Conservation (phyloP, 23 tunicate genomes). For the Phallusia fumigata region DNA sequence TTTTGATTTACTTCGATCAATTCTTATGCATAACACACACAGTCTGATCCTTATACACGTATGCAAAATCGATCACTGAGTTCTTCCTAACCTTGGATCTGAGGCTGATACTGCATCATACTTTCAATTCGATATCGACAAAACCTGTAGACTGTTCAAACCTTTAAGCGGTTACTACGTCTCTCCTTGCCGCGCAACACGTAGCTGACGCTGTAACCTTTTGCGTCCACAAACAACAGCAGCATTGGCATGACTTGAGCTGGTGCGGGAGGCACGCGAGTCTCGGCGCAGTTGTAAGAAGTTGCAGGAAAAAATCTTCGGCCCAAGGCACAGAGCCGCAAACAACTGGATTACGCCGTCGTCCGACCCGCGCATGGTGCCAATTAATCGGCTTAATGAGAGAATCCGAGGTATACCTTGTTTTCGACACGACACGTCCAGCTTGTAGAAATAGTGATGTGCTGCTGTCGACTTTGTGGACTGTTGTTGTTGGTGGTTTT, state of each 20-base stretch:
- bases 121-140: no score
- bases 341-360: constrained; percentile 6
- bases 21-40: no score
- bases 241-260: no score
- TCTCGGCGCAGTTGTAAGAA: not conserved
- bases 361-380: constrained; percentile 1
- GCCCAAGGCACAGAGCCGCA: not conserved
- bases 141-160: no score
- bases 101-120: no score
- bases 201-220: not conserved
- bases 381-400: constrained; percentile 8
- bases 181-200: no score
- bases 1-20: no score
- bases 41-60: no score
- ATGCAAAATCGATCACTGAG: no score
- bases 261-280: not conserved
- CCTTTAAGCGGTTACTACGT: no score
- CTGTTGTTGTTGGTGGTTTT: not conserved
- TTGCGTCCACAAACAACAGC: not conserved
- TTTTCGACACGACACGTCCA: constrained; percentile 14
- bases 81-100: no score
- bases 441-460: not conserved
- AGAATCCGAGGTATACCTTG: not conserved
- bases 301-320: constrained; percentile 3
- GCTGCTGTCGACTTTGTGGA: not conserved